Evolutionary conservation across 2,888 invertebrate species (phyloP), one percentile per base, ranked within the genome.

Genomic region (Cepaea hortensis): DNA sequence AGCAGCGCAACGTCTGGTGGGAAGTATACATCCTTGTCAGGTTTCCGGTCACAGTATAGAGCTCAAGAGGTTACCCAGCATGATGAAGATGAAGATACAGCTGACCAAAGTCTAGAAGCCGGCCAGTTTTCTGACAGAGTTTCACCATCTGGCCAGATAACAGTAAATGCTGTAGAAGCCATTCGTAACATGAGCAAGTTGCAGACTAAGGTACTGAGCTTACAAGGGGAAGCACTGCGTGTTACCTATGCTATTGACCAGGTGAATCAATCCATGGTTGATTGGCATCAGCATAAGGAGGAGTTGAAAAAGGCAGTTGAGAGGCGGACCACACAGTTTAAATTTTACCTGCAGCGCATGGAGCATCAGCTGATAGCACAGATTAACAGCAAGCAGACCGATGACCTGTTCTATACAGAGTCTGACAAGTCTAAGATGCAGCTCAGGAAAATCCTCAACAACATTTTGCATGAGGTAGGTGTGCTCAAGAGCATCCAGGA

Each of bases 281-380:
- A 87, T 18, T 90, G 91, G 88, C 89, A 90, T 46, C 89, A 89
- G 50, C 79, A 88, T n/a, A 90, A 90, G 77, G 72, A 87, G 35
- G 90, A 90, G 62, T 84, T 89, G 3, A 85, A 88, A n/a, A 50
- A 82, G 0, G 88, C 88, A 50, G 90, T 92, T 11, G 90, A 91
- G 85, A 86, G 90, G 3, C 87, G 91, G 55, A 91, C 91, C 9
- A 76, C 87, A 3, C 89, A 90, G 81, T 89, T 92, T 13, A 91
- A 91, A 81, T 89, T 90, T 70, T 86, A 87, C 68, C 88, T 92
- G 18, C 88, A 90, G 77, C 86, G 88, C 6, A 88, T 89, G 70
- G 92, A 92, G 83, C 87, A 90, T 81, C 88, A 89, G 82, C 89
- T 92, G 15, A 76, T 92, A 3, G 80, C 90, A 0, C 87, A 90